phyloP scores from a whole-genome alignment of 2,113 vertebrate species.

The Xenus cinereus region DNA sequence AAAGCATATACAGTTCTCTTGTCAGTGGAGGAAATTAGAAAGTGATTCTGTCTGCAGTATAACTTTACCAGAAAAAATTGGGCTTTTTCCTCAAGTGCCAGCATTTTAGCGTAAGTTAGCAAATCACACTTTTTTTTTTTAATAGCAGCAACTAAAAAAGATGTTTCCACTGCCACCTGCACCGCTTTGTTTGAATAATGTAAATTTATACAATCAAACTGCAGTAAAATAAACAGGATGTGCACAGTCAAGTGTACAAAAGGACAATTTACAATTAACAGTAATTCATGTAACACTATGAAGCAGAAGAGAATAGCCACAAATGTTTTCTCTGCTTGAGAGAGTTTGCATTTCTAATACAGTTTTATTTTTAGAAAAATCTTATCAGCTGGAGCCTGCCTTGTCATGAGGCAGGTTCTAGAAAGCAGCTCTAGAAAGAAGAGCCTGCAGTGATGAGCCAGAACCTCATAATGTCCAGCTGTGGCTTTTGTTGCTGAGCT shows the following conservation, averaged over 20 bases:
- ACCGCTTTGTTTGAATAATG: not conserved
- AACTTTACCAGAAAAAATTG: not conserved
- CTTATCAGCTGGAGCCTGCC: not conserved
- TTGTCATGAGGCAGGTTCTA: not conserved
- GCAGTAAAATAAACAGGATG: not conserved
- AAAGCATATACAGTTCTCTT: not conserved
- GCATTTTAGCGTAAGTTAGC: not conserved
- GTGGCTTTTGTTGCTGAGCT: not conserved
- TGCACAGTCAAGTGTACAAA: not conserved
- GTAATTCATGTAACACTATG: not conserved
- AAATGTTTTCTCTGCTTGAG: not conserved
- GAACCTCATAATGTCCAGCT: not conserved
- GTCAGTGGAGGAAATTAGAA: not conserved
- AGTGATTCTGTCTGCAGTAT: not conserved
- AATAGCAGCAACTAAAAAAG: not conserved
- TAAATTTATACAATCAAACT: not conserved
- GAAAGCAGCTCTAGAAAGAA: not conserved
- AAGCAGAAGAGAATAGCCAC: not conserved
- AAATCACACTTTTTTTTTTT: not conserved
- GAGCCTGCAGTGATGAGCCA: not conserved
- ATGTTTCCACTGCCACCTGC: not conserved
- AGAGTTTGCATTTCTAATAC: not conserved
- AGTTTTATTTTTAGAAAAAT: not conserved
- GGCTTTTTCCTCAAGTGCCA: not conserved
- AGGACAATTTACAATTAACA: not conserved